These are phyloP conservation scores for Notocelia uddmanniana DNA, from an alignment of 2,888 invertebrate species.

Conservation along the genomic window DNA sequence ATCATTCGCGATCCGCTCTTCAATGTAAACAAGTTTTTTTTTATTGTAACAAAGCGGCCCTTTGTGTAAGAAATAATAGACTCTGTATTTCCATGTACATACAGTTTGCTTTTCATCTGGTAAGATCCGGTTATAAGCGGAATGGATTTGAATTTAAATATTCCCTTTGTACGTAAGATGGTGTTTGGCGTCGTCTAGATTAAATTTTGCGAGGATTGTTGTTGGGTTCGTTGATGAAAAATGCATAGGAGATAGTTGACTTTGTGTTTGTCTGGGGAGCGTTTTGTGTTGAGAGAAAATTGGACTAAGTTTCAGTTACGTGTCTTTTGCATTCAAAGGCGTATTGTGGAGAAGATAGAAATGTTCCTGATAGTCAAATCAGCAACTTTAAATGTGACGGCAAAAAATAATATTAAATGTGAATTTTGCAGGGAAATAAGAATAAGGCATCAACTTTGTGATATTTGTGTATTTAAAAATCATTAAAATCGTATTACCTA, in stretches of 20 bases:
- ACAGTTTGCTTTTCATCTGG: conserved; percentile 54
- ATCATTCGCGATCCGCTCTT: conserved; percentile 48
- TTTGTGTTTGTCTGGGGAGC: background rate
- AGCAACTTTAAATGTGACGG: too few relatives aligned
- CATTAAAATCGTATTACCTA: too few relatives aligned
- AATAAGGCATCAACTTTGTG: too few relatives aligned
- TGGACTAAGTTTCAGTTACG: background rate
- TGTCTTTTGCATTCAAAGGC: background rate
- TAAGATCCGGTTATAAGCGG: conserved; percentile 42
- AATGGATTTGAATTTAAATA: conserved; percentile 55
- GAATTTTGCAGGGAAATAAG: too few relatives aligned
- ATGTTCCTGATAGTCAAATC: too few relatives aligned
- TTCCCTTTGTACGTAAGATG: conserved; percentile 52
- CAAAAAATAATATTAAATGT: background rate
- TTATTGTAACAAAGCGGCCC: conserved; percentile 67
- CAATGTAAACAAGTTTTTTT: conserved; percentile 72
- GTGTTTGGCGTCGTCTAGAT: conserved; percentile 55
- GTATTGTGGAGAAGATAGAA: background rate
- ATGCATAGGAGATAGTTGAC: conserved; percentile 25
- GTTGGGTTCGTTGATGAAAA: conserved; percentile 23
- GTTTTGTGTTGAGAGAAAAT: background rate
- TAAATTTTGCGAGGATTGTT: conserved; percentile 42
- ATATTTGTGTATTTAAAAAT: too few relatives aligned
- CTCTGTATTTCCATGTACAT: conserved; percentile 56
- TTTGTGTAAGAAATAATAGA: conserved; percentile 68